Percentiles rank a stretch among this genome's conserved stretches.
phyloP scores from a whole-genome alignment of 2,888 invertebrate species.

The Galerucella calmariensis region DNA sequence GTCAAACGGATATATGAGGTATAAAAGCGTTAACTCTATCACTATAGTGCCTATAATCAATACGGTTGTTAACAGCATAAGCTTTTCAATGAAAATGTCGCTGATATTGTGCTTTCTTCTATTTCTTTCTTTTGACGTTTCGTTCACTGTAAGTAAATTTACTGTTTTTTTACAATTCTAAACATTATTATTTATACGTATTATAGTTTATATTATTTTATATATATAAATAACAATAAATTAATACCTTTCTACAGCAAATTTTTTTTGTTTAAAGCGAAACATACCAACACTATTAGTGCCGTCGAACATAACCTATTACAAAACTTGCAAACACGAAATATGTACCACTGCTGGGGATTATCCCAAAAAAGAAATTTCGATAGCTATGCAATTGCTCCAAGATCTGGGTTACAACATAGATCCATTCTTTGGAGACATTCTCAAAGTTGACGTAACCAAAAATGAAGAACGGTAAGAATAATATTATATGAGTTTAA shows the following conservation, averaged over 20 bases:
- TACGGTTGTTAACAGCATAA: neutral
- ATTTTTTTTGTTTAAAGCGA: neutral
- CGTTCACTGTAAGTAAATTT: neutral
- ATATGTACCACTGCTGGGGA: neutral
- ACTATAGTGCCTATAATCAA: neutral
- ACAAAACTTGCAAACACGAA: neutral
- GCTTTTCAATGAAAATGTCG: neutral
- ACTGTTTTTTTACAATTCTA: neutral
- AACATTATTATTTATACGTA: too few species aligned
- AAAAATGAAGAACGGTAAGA: neutral
- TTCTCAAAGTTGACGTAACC: neutral
- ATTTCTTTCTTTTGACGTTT: neutral
- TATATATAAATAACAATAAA: too few species aligned
- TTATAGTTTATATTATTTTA: too few species aligned
- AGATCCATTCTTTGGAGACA: neutral
- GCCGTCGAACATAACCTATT: neutral
- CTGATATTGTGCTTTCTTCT: neutral
- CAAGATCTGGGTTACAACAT: neutral
- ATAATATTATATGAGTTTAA: too few species aligned
- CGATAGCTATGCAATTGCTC: neutral
- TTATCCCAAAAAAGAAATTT: neutral
- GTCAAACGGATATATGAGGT: neutral
- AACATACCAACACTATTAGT: neutral
- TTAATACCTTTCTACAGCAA: too few species aligned
- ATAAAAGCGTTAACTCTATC: neutral